Percentiles rank a stretch among this genome's conserved stretches.
These are phyloP conservation scores for Tangara arthus DNA, from an alignment of 2,797 vertebrate genomes.

Conservation along the genomic window DNA sequence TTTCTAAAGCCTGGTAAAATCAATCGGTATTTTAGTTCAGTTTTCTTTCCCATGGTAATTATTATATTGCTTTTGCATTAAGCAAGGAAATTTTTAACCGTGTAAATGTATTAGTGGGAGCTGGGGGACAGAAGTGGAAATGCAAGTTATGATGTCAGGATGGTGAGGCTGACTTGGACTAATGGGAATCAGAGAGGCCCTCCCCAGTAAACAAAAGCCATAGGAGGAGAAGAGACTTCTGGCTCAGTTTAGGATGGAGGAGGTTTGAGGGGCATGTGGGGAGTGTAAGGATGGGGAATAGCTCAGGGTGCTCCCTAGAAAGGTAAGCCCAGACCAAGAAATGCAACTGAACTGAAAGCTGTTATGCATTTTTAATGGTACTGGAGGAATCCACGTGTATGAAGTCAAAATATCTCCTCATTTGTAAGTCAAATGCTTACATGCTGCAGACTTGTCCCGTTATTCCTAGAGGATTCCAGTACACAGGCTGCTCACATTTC, in stretches of 20 bases:
- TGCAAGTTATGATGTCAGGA: background rate
- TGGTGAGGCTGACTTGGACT: background rate
- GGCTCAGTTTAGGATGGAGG: background rate
- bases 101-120: background rate
- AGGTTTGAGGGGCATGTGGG: rapidly evolving
- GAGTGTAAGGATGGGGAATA: background rate
- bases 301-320: background rate
- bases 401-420: background rate
- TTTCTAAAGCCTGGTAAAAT: background rate
- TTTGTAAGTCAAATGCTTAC: background rate
- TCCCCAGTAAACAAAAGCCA: background rate
- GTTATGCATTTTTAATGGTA: background rate
- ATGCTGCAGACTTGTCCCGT: background rate
- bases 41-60: too few species aligned
- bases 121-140: background rate
- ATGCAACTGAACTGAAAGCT: background rate
- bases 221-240: background rate
- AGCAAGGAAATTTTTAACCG: background rate
- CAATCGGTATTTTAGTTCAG: background rate
- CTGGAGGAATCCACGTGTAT: background rate
- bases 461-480: background rate
- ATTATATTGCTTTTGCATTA: too few species aligned
- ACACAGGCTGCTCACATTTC: background rate
- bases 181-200: background rate
- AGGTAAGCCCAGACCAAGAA: background rate